Conservation (phyloP, 2,113 vertebrate genomes). For the Aspiorhynchus laticeps region DNA sequence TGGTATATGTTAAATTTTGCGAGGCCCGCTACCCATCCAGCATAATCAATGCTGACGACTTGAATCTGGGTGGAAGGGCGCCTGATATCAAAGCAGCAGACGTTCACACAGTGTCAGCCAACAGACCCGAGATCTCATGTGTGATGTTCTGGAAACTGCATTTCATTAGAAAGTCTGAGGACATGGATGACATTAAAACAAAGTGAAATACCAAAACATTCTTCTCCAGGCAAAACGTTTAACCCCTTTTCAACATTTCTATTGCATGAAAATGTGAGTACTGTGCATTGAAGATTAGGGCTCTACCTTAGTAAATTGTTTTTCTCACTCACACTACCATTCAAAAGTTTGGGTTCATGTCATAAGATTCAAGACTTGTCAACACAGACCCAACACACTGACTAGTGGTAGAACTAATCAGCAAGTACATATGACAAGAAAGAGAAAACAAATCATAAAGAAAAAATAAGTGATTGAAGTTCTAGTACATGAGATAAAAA, state of each 20-base stretch:
- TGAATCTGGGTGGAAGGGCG: slow-evolving; percentile 11
- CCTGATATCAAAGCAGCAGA: neutral
- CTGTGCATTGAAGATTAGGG: neutral
- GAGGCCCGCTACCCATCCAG: slow-evolving; percentile 2
- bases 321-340: neutral
- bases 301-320: neutral
- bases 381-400: neutral
- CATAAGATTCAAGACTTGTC: neutral
- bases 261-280: neutral
- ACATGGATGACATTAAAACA: slow-evolving; percentile 10
- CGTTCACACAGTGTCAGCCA: slow-evolving; percentile 26
- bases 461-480: too few species aligned
- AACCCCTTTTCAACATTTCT: neutral
- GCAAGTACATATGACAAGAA: too few species aligned
- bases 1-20: neutral
- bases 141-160: neutral
- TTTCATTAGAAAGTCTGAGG: slow-evolving; percentile 27
- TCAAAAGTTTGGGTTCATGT: neutral
- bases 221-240: slow-evolving; percentile 4
- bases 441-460: too few species aligned
- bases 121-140: slow-evolving; percentile 1
- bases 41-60: slow-evolving; percentile 47
- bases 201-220: neutral
- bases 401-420: too few species aligned
- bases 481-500: too few species aligned